Evolutionary conservation across 2,113 vertebrate genomes (phyloP), one percentile per base, ranked within the genome.

Genomic region (Genyomyrus donnyi): DNA sequence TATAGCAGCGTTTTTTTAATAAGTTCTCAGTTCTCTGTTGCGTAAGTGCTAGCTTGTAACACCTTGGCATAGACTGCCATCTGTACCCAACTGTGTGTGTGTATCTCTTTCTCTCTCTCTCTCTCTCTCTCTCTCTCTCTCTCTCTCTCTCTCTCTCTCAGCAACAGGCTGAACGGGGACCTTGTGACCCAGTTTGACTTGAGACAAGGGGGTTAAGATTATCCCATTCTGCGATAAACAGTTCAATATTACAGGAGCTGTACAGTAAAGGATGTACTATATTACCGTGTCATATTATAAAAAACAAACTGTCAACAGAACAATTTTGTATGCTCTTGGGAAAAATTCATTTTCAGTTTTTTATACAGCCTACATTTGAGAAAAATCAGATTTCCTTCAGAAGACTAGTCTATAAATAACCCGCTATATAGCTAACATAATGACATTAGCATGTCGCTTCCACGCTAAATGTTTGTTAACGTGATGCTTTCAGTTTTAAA

Each of bases 101-200:
- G 4, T 74, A 1, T 89, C 10, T 39, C 35, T 35, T 1, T 31
- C 31, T 31, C 31, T 31, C 31, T 88, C 3, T 84, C 21, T 88
- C 52, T 86, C 27, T 88, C 13, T 77, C 8, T 53, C 15, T 88
- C 35, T 19, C 35, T 88, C 53, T 35, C n/a, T 66, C 11, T 85
- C 42, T 85, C 52, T 86, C 27, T 88, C 13, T 88, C 52, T 49
- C 91, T 87, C 80, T 89, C 88, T 89, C 45, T 91, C 90, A 77
- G 88, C 89, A 91, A 91, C 89, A 90, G 91, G 87, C 90, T 90
- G 87, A 89, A 66, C 45, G 24, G 39, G 87, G 90, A 90, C 90
- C 88, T 91, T 90, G 17, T 92, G 74, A 91, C 90, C 90, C 53
- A 52, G 70, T 85, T 74, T 87, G 84, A 66, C 49, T 90, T 87